Base-by-base conservation (phyloP, 2,113 vertebrate genomes). In the Callionymus lyra region DNA sequence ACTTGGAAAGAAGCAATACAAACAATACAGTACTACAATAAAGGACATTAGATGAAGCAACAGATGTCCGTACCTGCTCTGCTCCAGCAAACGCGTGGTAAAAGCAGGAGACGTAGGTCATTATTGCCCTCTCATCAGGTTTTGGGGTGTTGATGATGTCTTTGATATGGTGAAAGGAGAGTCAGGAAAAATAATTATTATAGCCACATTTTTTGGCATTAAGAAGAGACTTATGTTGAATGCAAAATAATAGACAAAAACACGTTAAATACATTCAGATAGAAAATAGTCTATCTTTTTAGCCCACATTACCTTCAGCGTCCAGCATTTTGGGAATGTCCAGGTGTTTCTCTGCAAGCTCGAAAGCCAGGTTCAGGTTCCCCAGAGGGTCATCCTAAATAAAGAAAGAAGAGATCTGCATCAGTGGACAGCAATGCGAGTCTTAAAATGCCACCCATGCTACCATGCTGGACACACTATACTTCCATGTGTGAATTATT, bases 311-410 rank as follows among this genome's bases (percentile, higher is more conserved):
- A 99, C 95, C 95, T 87, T 99, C 95, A 43, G 95, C 93, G 34
- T 99, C 95, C 79, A 99, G 60, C 95, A 99, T 99, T 82, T 99
- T 98, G 37, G 95, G 95, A 68, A 99, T 99, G 85, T 99, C 95
- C 81, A 99, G 84, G 74, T 98, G 87, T 70, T 99, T 99, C 84
- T 99, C 95, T 32, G 95, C 95, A 47, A 99, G 84, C 55, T 97
- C 95, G 83, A 99, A 97, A 50, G 95, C 95, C 79, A 98, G 85
- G 73, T 98, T 99, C 57, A 99, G 87, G 81, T 99, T 98, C 65
- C 92, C 89, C 84, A 99, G 62, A 45, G 92, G 89, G 78, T 99
- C 93, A 82, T 98, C 94, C 95, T 99, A 82, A 50, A 84, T 66
- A 76, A 36, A 57, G 63, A 71, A 65, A 65, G 61, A 27, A 70